phyloP scores from a whole-genome alignment of 2,113 vertebrate species.

The Misgurnus anguillicaudatus region DNA sequence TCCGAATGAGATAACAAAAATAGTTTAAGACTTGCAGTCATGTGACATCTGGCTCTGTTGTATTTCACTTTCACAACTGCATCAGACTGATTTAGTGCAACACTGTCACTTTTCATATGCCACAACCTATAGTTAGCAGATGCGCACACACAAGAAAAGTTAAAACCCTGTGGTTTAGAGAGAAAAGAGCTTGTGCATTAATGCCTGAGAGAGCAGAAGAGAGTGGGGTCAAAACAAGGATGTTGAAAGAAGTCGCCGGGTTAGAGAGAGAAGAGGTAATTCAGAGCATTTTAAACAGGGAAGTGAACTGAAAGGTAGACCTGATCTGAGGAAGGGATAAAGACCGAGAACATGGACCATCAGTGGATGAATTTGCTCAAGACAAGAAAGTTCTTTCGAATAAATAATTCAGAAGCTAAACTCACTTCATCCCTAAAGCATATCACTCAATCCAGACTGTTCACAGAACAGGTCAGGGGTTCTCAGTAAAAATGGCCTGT shows the following conservation, averaged over 20 bases:
- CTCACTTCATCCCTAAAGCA: conserved; percentile 63
- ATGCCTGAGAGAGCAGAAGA: neutral
- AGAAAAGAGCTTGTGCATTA: conserved; percentile 14
- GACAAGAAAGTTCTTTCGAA: conserved; percentile 61
- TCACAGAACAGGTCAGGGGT: conserved; percentile 69
- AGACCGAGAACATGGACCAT: conserved; percentile 17
- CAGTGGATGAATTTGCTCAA: conserved; percentile 69
- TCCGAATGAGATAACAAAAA: neutral
- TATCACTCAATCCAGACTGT: conserved; percentile 55
- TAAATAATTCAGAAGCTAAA: conserved; percentile 73
- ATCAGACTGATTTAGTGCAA: conserved; percentile 13
- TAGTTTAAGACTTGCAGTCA: neutral
- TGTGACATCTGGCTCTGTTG: neutral
- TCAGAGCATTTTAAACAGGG: neutral
- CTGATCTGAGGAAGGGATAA: neutral
- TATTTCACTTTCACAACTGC: conserved; percentile 6
- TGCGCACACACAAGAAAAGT: neutral
- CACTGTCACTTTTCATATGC: conserved; percentile 35
- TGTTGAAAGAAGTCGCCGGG: neutral
- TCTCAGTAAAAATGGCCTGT: conserved; percentile 44
- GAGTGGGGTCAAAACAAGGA: neutral
- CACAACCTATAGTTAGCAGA: conserved; percentile 7
- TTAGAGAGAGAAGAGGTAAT: neutral
- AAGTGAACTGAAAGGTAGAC: neutral
- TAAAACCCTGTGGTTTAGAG: neutral